Base-by-base conservation (phyloP, 2,888 invertebrate species). In the Patella caerulea region DNA sequence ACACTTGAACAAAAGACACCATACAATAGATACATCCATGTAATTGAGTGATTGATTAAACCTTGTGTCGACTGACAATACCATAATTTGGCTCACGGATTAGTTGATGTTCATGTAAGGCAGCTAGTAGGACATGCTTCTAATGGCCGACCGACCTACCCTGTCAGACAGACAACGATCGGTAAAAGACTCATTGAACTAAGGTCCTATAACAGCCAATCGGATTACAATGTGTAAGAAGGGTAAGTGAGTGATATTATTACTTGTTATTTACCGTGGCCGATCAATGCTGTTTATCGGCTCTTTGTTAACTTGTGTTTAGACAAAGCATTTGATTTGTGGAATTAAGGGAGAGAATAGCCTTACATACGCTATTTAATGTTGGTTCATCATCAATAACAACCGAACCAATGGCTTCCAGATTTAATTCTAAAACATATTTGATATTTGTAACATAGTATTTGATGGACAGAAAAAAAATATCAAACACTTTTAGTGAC, bases 41-140 rank as follows among this genome's bases (percentile, higher is more conserved):
- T 65, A 65, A 65, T 65, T 65, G 24, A 65, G 24, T 65, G 65
- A 65, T 65, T 65, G 65, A 65, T 65, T 65, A 65, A 24, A 24
- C 19, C 19, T 24, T 65, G 65, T 65, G 24, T 65, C 19, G 24
- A 9, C 65, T 24, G 24, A 65, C 65, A 65, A 65, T 65, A 65
- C 65, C 19, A 19, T 24, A 24, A 19, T 65, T 65, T 65, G 19
- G 65, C 24, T 65, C 24, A 9, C 65, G 12, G 19, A 65, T 65
- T 24, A 65, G 65, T 65, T 65, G 11, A 19, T 65, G 19, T 19
- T 24, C 65, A 24, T 65, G 65, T 65, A 19, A 65, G 65, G 19
- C 24, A 12, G 17, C 24, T 19, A 65, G 65, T 24, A 65, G 24
- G 65, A 65, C 65, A 65, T 65, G 65, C 24, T 65, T 65, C 24